Evolutionary conservation across 2,113 vertebrate species (phyloP).

Genomic region (Talpa occidentalis): DNA sequence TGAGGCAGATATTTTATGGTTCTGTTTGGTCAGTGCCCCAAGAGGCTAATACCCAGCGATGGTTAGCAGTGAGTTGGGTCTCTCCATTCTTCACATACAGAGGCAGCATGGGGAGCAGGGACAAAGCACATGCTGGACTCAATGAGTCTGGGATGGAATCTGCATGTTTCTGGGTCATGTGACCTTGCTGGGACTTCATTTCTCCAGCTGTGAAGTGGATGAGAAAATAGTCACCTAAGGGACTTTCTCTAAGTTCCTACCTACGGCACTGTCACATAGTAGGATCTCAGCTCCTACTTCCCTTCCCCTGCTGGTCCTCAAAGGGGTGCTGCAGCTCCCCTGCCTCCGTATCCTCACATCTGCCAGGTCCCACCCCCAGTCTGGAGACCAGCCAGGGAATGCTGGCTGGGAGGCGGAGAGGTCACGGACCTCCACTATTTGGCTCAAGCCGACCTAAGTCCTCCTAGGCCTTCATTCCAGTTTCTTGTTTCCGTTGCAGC

Average conservation of each 20-base stretch:
- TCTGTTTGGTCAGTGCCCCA: neutral
- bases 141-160: neutral
- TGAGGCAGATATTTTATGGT: neutral
- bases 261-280: neutral
- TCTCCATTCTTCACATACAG: neutral
- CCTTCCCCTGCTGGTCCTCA: no score
- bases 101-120: accelerated
- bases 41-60: neutral
- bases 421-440: neutral
- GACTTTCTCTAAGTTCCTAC: neutral
- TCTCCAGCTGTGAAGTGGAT: neutral
- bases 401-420: neutral
- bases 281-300: neutral
- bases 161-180: neutral
- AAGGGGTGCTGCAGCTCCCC: neutral
- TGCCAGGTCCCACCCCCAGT: neutral
- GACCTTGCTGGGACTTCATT: neutral
- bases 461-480: neutral
- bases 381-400: neutral
- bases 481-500: neutral
- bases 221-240: neutral
- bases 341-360: accelerated
- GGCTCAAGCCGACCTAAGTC: neutral
- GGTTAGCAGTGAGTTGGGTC: neutral
- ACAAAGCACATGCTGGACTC: neutral